Conservation (phyloP, 2,888 invertebrate species). For the Latrodectus hesperus region DNA sequence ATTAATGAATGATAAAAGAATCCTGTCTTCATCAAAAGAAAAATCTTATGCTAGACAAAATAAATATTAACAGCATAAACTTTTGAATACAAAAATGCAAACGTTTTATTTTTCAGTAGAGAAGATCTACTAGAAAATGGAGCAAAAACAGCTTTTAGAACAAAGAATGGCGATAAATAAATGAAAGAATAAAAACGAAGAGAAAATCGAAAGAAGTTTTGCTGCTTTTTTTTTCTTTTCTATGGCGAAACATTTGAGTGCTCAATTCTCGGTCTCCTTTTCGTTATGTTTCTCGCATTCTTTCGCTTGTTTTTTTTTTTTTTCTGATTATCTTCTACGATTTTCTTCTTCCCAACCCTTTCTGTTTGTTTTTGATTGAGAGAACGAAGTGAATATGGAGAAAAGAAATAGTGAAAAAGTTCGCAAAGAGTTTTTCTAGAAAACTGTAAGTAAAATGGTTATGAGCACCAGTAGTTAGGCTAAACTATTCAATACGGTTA, state of each 20-base stretch:
- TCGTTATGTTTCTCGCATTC: conserved; percentile 19
- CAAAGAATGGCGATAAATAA: conserved; percentile 30
- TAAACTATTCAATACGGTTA: conserved; percentile 41
- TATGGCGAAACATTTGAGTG: conserved; percentile 12
- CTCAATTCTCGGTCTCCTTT: conserved; percentile 37
- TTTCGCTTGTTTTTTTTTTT: background rate
- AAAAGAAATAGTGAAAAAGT: conserved; percentile 1
- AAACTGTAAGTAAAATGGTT: conserved; percentile 4
- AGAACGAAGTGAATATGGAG: conserved; percentile 13
- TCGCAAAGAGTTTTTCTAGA: background rate
- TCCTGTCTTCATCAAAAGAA: too few species aligned
- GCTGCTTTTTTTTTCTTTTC: too few species aligned
- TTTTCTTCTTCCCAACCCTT: conserved; percentile 21
- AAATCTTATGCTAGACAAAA: too few species aligned
- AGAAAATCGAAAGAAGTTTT: background rate
- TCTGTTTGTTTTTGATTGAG: conserved; percentile 49
- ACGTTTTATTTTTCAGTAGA: conserved; percentile 35
- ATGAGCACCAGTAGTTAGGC: conserved; percentile 18
- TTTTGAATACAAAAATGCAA: conserved; percentile 51
- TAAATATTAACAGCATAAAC: conserved; percentile 27
- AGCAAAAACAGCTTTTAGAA: conserved; percentile 35
- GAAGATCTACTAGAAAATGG: conserved; percentile 27
- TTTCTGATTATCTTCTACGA: background rate
- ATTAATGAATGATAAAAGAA: too few species aligned
- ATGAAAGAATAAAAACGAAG: background rate